phyloP scores from a whole-genome alignment of 2,113 vertebrate species.

The Cyanistes caeruleus region DNA sequence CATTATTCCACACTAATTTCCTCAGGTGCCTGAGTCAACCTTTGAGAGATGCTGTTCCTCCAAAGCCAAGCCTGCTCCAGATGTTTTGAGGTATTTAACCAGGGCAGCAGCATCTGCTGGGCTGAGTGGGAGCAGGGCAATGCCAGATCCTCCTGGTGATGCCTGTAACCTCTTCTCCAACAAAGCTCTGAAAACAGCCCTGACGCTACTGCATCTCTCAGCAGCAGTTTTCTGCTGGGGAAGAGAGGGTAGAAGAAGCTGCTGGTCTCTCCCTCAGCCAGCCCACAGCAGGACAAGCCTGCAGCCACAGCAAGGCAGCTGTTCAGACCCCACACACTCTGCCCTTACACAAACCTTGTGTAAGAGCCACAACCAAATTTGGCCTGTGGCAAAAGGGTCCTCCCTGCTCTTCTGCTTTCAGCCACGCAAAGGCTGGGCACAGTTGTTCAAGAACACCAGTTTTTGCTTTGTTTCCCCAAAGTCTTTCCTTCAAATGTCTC shows the following conservation, averaged over 20 bases:
- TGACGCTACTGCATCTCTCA: not conserved
- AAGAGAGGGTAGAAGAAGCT: not conserved
- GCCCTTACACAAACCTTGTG: not conserved
- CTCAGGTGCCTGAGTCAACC: not conserved
- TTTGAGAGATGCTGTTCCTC: not conserved
- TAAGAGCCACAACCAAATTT: not conserved
- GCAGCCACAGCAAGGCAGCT: not conserved
- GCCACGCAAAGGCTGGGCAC: not conserved
- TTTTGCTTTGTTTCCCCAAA: not conserved
- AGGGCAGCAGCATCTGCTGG: rapidly evolving
- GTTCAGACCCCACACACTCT: rapidly evolving
- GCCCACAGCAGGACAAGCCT: not conserved
- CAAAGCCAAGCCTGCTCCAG: not conserved
- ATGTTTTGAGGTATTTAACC: not conserved
- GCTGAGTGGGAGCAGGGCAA: not conserved
- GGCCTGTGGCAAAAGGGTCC: not conserved
- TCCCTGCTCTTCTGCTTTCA: not conserved
- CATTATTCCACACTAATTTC: not conserved
- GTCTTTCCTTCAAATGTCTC: not conserved
- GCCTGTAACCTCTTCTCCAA: not conserved
- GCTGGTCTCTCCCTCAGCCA: not conserved
- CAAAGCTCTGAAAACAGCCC: rapidly evolving
- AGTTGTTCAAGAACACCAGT: not conserved
- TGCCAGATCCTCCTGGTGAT: not conserved
- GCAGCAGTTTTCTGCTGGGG: not conserved